Base-by-base conservation (phyloP, 1,140 invertebrate genomes). In the Penaeus indicus region DNA sequence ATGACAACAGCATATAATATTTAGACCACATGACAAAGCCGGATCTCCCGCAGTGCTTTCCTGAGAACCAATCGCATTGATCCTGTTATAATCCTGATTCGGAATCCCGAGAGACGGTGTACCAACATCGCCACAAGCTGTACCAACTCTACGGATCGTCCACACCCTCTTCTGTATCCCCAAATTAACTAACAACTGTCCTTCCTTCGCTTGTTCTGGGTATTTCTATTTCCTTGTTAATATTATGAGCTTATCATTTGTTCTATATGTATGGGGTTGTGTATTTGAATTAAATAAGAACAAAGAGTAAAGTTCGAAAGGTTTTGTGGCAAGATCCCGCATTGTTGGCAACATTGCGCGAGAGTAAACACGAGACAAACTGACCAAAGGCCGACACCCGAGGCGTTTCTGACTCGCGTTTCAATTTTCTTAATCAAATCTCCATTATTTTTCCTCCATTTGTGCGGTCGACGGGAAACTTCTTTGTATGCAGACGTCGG, bases 341-440 rank as follows among this genome's bases (percentile, higher is more conserved):
- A 54, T 54, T 13, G 78, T 60, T 80, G 78, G 78, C 78, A 80
- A 80, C 78, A 80, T n/a, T 80, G 78, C 54, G 25, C 18, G 78
- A 25, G 5, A 60, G 47, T n/a, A 60, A 60, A 80, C 54, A 80
- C 78, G 61, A 8, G 47, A 38, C 21, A 47, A n/a, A 27, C 13
- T 60, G n/a, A 61, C 47, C 78, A 47, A 80, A 61, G 78, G 47
- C 78, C 78, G 47, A 22, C 47, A 19, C 78, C 27, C 78, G 78
- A 47, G 8, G n/a, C 78, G 78, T n/a, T 16, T 19, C 47, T 80
- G 78, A 80, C 78, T 60, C 54, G 78, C 25, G 78, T 80, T 80
- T 80, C 78, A 80, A 80, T 80, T 80, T 80, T 80, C 78, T 80
- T 80, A 80, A 80, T 80, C 78, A 80, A 80, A 80, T 80, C 78